A percentile compares a stretch with the other conserved stretches of the same genome.
These are phyloP conservation scores for Cataglyphis cursor DNA, from an alignment of 2,888 invertebrate species.

Conservation along the genomic window DNA sequence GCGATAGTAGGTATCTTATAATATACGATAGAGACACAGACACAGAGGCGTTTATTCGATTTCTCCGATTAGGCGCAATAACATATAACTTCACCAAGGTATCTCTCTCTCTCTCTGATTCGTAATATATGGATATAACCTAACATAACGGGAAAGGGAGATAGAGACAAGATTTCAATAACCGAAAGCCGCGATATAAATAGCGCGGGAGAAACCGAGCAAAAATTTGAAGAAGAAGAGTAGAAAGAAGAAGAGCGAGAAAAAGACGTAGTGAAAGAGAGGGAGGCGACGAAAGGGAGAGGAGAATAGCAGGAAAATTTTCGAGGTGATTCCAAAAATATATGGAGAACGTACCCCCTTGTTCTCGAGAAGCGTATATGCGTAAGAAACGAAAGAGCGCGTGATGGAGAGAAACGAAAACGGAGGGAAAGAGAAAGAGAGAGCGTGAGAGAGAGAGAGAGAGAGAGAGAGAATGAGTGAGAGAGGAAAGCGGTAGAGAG, in stretches of 20 bases:
- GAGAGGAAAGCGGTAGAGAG: conserved; percentile 45
- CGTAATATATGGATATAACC: background rate
- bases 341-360: conserved; percentile 75
- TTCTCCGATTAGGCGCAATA: background rate
- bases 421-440: background rate
- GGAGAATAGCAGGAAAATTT: conserved; percentile 59
- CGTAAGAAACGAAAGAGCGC: conserved; percentile 7
- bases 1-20: background rate
- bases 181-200: conserved; percentile 34
- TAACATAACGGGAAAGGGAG: background rate
- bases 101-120: background rate
- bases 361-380: conserved; percentile 63
- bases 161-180: conserved; percentile 34
- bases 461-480: background rate
- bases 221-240: conserved; percentile 20
- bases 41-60: background rate
- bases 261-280: background rate
- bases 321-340: conserved; percentile 75
- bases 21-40: background rate
- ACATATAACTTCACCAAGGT: background rate
- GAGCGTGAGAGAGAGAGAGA: background rate
- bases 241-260: background rate
- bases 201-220: conserved; percentile 31
- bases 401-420: background rate
- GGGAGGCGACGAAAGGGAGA: conserved; percentile 7